phyloP scores from a whole-genome alignment of 1,140 invertebrate genomes.

The Phthorimaea operculella region DNA sequence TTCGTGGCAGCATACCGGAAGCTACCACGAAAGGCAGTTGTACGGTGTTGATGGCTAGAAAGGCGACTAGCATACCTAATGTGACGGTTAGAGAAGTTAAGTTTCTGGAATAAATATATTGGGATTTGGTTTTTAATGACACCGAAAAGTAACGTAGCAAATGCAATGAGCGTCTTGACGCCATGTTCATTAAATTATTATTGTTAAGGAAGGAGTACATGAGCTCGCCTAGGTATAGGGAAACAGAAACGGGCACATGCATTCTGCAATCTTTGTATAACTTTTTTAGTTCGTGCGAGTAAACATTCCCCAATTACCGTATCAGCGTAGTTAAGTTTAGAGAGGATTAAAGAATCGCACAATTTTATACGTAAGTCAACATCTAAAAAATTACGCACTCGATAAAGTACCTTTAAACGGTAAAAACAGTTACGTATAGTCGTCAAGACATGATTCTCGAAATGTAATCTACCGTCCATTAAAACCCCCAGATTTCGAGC shows the following conservation, averaged over 20 bases:
- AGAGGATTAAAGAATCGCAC: not conserved
- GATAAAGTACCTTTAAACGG: not conserved
- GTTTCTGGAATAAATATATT: not conserved
- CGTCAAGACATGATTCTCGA: not conserved
- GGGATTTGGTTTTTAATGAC: not conserved
- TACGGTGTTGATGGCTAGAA: not conserved
- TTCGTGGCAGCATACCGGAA: slow-evolving; percentile 8
- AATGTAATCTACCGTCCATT: not conserved
- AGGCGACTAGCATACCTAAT: not conserved
- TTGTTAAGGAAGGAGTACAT: not conserved
- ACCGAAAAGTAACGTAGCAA: not conserved
- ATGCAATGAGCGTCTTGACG: not conserved
- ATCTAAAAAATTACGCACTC: not conserved
- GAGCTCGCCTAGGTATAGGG: not conserved
- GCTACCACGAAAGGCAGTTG: slow-evolving; percentile 7
- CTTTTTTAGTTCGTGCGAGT: not conserved
- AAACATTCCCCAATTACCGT: not conserved
- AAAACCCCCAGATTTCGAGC: not conserved
- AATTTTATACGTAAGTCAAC: not conserved
- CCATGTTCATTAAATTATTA: not conserved
- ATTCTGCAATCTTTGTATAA: not conserved
- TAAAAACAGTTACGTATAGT: not conserved
- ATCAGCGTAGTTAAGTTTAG: not conserved
- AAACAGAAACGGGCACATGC: not conserved
- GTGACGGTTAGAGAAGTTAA: not conserved